Conservation (phyloP, 1,140 invertebrate genomes). For the Aradophagus sp. region DNA sequence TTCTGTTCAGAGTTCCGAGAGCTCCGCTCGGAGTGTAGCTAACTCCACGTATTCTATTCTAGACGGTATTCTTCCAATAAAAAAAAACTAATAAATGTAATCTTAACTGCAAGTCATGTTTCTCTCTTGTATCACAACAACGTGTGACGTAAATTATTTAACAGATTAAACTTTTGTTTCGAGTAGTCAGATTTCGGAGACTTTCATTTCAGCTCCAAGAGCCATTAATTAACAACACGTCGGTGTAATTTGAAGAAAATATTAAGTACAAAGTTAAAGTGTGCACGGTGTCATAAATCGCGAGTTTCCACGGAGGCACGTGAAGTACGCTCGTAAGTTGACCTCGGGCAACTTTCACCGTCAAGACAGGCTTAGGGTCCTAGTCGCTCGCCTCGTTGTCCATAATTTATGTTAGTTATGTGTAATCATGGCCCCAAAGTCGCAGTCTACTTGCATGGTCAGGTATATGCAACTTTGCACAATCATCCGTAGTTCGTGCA, state of each 20-base stretch:
- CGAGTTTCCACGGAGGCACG: conserved; percentile 51
- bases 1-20: too few relatives aligned
- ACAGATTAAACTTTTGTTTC: too few relatives aligned
- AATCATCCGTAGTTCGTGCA: conserved; percentile 60
- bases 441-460: conserved; percentile 63
- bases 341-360: conserved; percentile 73
- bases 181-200: neutral
- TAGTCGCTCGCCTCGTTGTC: conserved; percentile 56
- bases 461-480: conserved; percentile 61
- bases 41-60: too few relatives aligned
- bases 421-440: conserved; percentile 63
- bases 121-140: too few relatives aligned
- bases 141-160: too few relatives aligned
- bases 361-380: conserved; percentile 56
- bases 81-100: too few relatives aligned
- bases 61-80: too few relatives aligned
- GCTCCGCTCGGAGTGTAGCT: too few relatives aligned
- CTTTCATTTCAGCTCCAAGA: neutral
- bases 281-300: conserved; percentile 44
- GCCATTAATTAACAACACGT: conserved; percentile 16
- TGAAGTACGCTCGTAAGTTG: conserved; percentile 58
- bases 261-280: conserved; percentile 34
- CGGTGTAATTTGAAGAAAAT: conserved; percentile 28
- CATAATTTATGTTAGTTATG: conserved; percentile 69
- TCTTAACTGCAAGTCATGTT: too few relatives aligned